phyloP scores from a whole-genome alignment of 2,888 invertebrate species.

The Zhuqinia jingwanae region DNA sequence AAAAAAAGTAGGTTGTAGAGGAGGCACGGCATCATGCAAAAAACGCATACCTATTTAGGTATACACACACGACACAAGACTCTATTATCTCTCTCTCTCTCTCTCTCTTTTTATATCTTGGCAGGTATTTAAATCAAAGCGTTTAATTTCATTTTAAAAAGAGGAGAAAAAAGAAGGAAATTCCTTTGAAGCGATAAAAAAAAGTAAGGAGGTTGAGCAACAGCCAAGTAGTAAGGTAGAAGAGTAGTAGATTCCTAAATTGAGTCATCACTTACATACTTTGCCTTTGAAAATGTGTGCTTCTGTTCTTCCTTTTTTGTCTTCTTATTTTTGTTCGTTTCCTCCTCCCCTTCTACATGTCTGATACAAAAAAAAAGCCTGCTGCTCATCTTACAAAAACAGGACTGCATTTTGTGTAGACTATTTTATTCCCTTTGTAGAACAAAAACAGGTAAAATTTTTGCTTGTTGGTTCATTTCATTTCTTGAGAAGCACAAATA shows the following conservation, averaged over 20 bases:
- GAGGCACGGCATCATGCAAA: too few relatives aligned
- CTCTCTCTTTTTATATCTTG: neutral
- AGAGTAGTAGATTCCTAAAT: constrained; percentile 4
- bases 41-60: too few relatives aligned
- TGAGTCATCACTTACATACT: constrained; percentile 38
- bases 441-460: constrained; percentile 26
- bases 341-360: neutral
- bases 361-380: too few relatives aligned
- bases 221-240: constrained; percentile 6
- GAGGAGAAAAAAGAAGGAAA: constrained; percentile 20
- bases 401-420: neutral
- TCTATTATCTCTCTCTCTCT: too few relatives aligned
- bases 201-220: neutral
- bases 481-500: neutral
- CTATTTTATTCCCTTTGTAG: neutral
- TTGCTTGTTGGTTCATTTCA: constrained; percentile 41
- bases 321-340: neutral
- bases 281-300: constrained; percentile 2
- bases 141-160: constrained; percentile 44
- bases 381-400: neutral
- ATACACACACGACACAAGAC: too few relatives aligned
- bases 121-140: constrained; percentile 50
- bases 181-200: neutral
- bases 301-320: neutral
- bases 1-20: neutral